Evolutionary conservation across 92 coral and sea anemone species (phyloP).

Genomic region (Plumapathes pennacea): DNA sequence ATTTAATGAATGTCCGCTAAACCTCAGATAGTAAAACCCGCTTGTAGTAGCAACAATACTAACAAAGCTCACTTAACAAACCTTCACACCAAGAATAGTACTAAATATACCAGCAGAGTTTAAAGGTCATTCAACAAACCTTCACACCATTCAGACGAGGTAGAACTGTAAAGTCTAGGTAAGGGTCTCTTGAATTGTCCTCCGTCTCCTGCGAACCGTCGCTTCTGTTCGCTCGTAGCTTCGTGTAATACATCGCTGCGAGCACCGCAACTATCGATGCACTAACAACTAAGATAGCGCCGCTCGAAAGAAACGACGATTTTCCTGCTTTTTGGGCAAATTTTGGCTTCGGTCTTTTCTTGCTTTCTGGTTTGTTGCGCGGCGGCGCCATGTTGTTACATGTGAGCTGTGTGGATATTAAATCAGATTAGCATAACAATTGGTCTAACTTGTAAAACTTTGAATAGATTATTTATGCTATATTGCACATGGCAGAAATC

Average conservation of each 20-base stretch:
- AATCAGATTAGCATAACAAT: conserved; percentile 3
- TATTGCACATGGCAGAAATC: no score
- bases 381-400: conserved; percentile 25
- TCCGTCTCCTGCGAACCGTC: background rate
- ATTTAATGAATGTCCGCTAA: background rate
- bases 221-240: background rate
- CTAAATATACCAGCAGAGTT: no score
- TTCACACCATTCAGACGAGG: conserved; percentile 75
- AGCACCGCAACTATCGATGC: conserved; percentile 42
- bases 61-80: background rate
- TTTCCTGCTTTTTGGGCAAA: conserved; percentile 27
- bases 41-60: background rate
- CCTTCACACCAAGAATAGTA: no score
- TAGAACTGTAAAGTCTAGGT: conserved; percentile 41
- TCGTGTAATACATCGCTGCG: conserved; percentile 52
- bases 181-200: background rate
- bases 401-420: background rate
- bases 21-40: background rate
- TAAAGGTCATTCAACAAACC: conserved; percentile 34
- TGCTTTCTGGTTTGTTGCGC: conserved; percentile 15
- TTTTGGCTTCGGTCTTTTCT: conserved; percentile 40
- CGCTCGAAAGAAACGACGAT: conserved; percentile 23
- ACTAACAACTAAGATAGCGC: conserved; percentile 28
- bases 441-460: no score
- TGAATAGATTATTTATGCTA: no score